Evolutionary conservation across 1,140 invertebrate genomes (phyloP).

Genomic region (Ganaspis sp.): DNA sequence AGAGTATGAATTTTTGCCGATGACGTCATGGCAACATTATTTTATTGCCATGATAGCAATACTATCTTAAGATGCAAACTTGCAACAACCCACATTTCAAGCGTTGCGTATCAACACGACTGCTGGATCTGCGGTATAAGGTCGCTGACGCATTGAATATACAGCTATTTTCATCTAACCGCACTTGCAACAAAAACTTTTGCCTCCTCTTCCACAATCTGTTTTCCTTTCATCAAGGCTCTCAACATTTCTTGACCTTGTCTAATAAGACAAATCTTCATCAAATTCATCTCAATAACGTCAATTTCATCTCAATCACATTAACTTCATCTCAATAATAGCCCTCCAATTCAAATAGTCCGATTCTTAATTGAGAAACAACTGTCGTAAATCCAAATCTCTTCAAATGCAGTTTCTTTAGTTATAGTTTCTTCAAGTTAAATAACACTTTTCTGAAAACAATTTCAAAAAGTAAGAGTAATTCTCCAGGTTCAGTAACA

Average conservation of each 20-base stretch:
- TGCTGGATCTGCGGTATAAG: slow-evolving; percentile 20
- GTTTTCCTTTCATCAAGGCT: slow-evolving; percentile 30
- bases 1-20: not conserved
- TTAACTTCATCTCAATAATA: too few relatives aligned
- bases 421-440: too few relatives aligned
- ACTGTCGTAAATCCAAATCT: too few relatives aligned
- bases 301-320: too few relatives aligned
- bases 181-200: slow-evolving; percentile 32
- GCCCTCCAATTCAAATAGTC: too few relatives aligned
- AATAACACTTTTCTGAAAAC: too few relatives aligned
- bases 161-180: slow-evolving; percentile 56
- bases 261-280: slow-evolving; percentile 3
- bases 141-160: slow-evolving; percentile 52
- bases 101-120: slow-evolving; percentile 18
- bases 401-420: too few relatives aligned
- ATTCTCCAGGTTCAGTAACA: too few relatives aligned
- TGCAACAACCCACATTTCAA: slow-evolving; percentile 20
- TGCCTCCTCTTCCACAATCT: slow-evolving; percentile 10
- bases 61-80: slow-evolving; percentile 19
- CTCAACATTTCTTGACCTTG: slow-evolving; percentile 21
- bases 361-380: too few relatives aligned
- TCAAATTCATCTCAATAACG: slow-evolving; percentile 2
- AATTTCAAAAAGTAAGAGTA: too few relatives aligned
- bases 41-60: slow-evolving; percentile 52
- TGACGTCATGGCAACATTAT: slow-evolving; percentile 37